Evolutionary conservation across 2,888 invertebrate genomes (phyloP).

Genomic region (Antheraea yamamai): DNA sequence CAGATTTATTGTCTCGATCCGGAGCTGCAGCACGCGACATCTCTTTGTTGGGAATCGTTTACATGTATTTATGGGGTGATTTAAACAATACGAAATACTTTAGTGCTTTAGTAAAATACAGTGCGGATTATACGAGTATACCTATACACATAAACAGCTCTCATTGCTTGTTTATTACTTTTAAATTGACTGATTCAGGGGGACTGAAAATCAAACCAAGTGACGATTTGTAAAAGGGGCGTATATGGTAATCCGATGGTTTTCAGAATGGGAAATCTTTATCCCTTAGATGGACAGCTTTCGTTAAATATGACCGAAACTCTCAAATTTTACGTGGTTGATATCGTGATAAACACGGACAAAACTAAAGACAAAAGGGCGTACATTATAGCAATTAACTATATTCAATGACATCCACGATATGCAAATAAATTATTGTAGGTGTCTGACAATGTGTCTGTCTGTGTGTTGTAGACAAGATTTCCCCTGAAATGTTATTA

Average conservation of each 20-base stretch:
- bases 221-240: not conserved
- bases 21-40: slow-evolving; percentile 55
- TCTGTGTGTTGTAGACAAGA: too few species aligned
- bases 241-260: not conserved
- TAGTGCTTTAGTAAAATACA: slow-evolving; percentile 58
- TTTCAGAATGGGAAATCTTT: not conserved
- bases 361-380: too few species aligned
- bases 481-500: too few species aligned
- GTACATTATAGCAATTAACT: not conserved
- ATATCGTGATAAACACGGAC: too few species aligned
- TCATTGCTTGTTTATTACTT: not conserved
- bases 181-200: not conserved
- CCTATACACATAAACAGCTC: not conserved
- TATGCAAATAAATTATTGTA: not conserved
- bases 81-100: slow-evolving; percentile 68
- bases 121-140: slow-evolving; percentile 47
- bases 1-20: slow-evolving; percentile 65
- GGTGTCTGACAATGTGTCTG: not conserved
- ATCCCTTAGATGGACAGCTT: too few species aligned
- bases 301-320: too few species aligned
- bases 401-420: not conserved
- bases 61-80: slow-evolving; percentile 74
- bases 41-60: slow-evolving; percentile 69
- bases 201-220: not conserved
- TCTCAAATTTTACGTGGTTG: too few species aligned